Percentiles rank a stretch among this genome's conserved stretches.
Conservation (phyloP, 2,888 invertebrate species). For the Panorpa germanica region DNA sequence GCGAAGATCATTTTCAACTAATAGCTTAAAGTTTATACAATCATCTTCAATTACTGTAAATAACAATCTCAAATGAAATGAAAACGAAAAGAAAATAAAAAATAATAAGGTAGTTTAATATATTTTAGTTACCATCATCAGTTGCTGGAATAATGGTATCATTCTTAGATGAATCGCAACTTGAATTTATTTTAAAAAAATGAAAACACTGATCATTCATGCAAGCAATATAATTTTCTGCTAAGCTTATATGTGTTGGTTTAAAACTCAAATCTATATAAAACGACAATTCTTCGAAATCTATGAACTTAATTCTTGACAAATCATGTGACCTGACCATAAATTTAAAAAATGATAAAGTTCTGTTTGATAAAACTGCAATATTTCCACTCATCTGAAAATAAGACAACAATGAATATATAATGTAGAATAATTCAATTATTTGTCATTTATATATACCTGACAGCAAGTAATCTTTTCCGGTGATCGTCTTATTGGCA, state of each 20-base stretch:
- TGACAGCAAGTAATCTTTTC: conserved; percentile 42
- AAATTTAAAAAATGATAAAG: conserved; percentile 33
- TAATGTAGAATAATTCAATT: conserved; percentile 15
- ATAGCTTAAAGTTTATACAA: no score
- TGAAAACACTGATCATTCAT: conserved; percentile 38
- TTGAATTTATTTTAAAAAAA: conserved; percentile 31
- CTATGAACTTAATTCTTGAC: conserved; percentile 45
- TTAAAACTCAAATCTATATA: conserved; percentile 41
- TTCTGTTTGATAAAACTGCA: conserved; percentile 23
- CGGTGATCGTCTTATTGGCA: conserved; percentile 40
- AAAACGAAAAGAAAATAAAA: conserved; percentile 2
- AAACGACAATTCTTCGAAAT: conserved; percentile 46
- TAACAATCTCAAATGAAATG: conserved; percentile 16
- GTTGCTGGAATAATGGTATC: conserved; percentile 3
- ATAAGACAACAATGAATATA: conserved; percentile 10
- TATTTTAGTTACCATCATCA: not conserved
- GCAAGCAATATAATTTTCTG: conserved; percentile 48
- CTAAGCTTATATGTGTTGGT: conserved; percentile 35
- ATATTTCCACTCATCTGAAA: conserved; percentile 22
- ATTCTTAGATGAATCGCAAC: conserved; percentile 9
- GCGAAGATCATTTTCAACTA: no score
- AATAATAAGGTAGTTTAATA: not conserved
- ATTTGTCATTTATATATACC: no score
- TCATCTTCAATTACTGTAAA: conserved; percentile 10
- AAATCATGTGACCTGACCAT: conserved; percentile 44